A percentile compares a stretch with the other conserved stretches of the same genome.
Conservation (phyloP, 1,140 invertebrate species). For the Brachionus angularis region DNA sequence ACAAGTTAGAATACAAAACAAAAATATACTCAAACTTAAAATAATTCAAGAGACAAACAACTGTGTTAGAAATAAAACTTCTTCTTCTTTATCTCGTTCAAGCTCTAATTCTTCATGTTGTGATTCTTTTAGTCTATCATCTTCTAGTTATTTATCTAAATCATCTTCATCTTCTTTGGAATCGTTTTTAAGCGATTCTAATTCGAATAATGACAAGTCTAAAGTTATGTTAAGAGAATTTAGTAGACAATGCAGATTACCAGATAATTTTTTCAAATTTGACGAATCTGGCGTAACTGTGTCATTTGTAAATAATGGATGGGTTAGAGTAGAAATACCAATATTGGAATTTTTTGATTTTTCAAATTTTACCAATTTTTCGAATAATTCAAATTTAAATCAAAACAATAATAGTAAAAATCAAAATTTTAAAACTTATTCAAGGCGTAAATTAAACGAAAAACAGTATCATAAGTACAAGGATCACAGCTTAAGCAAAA, state of each 20-base stretch:
- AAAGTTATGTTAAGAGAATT: constrained; percentile 29
- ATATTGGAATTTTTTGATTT: constrained; percentile 37
- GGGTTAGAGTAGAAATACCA: constrained; percentile 24
- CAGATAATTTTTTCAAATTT: constrained; percentile 35
- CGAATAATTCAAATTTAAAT: not conserved
- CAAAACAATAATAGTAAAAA: not conserved
- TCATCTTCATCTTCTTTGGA: not conserved
- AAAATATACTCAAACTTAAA: constrained; percentile 6
- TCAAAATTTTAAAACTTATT: too few relatives aligned
- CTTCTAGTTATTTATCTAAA: not conserved
- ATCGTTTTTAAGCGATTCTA: not conserved
- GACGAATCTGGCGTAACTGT: constrained; percentile 30
- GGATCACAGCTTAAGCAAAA: too few relatives aligned
- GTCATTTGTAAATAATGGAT: constrained; percentile 27
- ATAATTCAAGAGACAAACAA: constrained; percentile 24
- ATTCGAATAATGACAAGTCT: not conserved
- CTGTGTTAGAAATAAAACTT: not conserved
- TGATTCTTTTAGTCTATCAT: not conserved
- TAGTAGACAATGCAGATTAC: constrained; percentile 12
- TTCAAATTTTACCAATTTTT: not conserved
- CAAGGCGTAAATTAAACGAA: too few relatives aligned
- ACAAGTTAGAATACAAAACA: constrained; percentile 5
- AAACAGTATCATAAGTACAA: too few relatives aligned
- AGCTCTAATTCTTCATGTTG: too few relatives aligned
- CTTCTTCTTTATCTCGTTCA: too few relatives aligned